Percentiles rank a stretch among this genome's conserved stretches.
Conservation (phyloP, 2,113 vertebrate genomes). For the Limanda limanda region DNA sequence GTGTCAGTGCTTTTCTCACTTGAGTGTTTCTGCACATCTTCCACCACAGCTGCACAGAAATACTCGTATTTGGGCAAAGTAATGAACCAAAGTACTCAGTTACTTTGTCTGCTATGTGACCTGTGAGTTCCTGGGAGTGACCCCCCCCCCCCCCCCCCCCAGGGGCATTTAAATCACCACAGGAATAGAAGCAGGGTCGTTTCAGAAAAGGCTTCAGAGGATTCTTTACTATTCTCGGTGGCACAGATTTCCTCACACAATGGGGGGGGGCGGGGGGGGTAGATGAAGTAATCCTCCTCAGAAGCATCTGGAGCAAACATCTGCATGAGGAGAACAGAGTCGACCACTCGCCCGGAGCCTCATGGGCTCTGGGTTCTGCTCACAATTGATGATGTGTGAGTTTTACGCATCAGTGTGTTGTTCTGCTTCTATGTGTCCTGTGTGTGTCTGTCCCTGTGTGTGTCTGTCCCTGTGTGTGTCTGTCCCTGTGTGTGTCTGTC, state of each 20-base stretch:
- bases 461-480: too few species aligned
- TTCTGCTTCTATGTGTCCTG: too few species aligned
- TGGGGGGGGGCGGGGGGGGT: background rate
- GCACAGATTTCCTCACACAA: constrained; percentile 9
- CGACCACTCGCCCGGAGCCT: too few species aligned
- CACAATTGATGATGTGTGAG: too few species aligned
- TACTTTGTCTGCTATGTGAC: constrained; percentile 20
- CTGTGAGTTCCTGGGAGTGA: constrained; percentile 8
- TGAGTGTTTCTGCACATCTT: too few species aligned
- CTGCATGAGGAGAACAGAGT: background rate
- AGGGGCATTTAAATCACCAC: constrained; percentile 49
- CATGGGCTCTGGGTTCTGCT: too few species aligned
- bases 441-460: too few species aligned
- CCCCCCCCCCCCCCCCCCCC: too few species aligned
- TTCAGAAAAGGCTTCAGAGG: constrained; percentile 16
- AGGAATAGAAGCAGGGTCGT: constrained; percentile 46
- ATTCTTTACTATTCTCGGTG: constrained; percentile 61
- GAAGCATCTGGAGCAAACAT: constrained; percentile 5
- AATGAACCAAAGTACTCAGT: background rate
- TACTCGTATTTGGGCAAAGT: background rate
- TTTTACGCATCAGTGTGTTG: too few species aligned
- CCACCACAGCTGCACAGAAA: background rate
- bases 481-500: too few species aligned
- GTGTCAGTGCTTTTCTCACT: too few species aligned
- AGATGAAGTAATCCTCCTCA: constrained; percentile 38